A percentile compares a stretch with the other conserved stretches of the same genome.
Evolutionary conservation across 1,140 invertebrate genomes (phyloP).

Genomic region (Drosophila tani): DNA sequence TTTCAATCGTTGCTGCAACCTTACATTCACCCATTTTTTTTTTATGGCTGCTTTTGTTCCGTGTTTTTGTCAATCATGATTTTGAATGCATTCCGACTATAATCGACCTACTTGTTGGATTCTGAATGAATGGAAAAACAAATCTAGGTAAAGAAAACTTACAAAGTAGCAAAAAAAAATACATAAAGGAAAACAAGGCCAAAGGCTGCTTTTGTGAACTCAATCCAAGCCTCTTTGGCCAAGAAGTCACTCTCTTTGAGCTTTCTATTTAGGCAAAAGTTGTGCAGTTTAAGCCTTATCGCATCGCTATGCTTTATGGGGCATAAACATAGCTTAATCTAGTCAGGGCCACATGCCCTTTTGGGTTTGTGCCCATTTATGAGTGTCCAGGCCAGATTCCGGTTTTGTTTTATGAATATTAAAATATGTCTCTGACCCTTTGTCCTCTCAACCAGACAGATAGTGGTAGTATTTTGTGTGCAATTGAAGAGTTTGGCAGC

Average conservation of each 20-base stretch:
- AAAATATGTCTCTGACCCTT: conserved; percentile 72
- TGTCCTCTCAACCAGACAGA: conserved; percentile 46
- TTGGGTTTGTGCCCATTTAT: conserved; percentile 26
- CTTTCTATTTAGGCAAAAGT: conserved; percentile 23
- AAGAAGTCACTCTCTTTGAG: conserved; percentile 20
- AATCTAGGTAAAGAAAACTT: conserved; percentile 2
- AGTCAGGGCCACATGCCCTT: conserved; percentile 33
- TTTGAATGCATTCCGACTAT: conserved; percentile 34
- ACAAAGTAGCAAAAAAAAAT: conserved; percentile 4
- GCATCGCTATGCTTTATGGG: conserved; percentile 33
- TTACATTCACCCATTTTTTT: too few species aligned
- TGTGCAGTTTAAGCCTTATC: conserved; percentile 33
- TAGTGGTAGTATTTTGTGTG: conserved; percentile 21
- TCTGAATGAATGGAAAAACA: conserved; percentile 4
- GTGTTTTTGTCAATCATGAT: conserved; percentile 58
- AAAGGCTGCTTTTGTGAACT: conserved; percentile 1
- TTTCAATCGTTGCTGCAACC: not conserved
- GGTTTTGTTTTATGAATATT: conserved; percentile 63
- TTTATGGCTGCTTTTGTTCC: not conserved
- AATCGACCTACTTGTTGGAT: conserved; percentile 51
- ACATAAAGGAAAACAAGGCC: conserved; percentile 28
- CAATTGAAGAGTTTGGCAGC: conserved; percentile 66
- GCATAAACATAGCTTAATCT: conserved; percentile 46
- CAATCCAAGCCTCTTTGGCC: conserved; percentile 17
- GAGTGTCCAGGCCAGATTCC: conserved; percentile 34